These are phyloP conservation scores for Heliocidaris tuberculata DNA, from an alignment of 35 echinoderm and acorn worm species.

Conservation along the genomic window DNA sequence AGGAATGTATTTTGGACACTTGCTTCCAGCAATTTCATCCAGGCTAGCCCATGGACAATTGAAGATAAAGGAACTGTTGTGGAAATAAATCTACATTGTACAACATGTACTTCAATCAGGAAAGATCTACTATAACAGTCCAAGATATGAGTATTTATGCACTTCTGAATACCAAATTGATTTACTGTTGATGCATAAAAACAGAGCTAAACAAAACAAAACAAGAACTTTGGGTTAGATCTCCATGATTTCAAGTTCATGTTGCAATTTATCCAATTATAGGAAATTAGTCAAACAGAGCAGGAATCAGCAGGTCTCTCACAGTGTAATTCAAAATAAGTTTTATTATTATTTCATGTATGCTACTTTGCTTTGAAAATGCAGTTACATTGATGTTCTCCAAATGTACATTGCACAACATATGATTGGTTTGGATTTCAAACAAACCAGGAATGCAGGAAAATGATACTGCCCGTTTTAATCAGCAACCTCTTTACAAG, in stretches of 20 bases:
- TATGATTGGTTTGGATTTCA: background rate
- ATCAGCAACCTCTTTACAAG: too few relatives aligned
- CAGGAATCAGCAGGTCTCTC: background rate
- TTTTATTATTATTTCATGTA: background rate
- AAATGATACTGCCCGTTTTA: background rate
- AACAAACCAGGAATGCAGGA: background rate
- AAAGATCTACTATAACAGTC: background rate
- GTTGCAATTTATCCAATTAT: too few relatives aligned
- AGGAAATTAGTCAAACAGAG: background rate
- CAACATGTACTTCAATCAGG: background rate
- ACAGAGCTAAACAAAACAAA: too few relatives aligned
- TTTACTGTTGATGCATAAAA: too few relatives aligned
- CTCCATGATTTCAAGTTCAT: background rate
- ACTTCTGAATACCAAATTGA: background rate
- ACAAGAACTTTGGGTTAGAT: background rate
- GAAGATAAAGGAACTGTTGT: constrained; percentile 25
- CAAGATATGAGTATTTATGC: background rate
- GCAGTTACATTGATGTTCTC: background rate
- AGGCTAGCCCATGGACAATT: constrained; percentile 39
- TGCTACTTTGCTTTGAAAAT: background rate
- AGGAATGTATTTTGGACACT: constrained; percentile 57
- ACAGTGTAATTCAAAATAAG: background rate
- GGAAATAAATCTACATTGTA: background rate
- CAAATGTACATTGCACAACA: background rate
- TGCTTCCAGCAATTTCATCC: constrained; percentile 57